A percentile compares a stretch with the other conserved stretches of the same genome.
Evolutionary conservation across 2,888 invertebrate species (phyloP).

Genomic region (Lasioglossum leucozonium): DNA sequence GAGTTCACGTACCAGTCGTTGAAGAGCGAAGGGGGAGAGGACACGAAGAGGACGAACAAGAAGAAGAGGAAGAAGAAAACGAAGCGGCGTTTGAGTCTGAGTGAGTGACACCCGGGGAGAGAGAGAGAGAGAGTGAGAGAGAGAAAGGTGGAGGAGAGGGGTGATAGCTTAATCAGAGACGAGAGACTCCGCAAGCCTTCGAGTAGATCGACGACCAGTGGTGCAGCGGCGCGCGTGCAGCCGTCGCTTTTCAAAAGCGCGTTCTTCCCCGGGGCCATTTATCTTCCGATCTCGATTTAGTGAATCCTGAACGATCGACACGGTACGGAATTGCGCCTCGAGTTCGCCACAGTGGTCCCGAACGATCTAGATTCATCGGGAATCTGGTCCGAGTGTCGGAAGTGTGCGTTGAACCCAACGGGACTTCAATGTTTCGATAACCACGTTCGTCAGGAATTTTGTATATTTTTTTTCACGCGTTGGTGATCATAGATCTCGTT

Average conservation of each 20-base stretch:
- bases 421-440: background rate
- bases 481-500: background rate
- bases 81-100: background rate
- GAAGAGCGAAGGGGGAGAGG: conserved; percentile 20
- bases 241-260: conserved; percentile 19
- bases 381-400: background rate
- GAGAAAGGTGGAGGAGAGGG: conserved; percentile 60
- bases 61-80: conserved; percentile 9
- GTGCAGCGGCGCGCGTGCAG: conserved; percentile 51
- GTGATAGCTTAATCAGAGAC: conserved; percentile 61
- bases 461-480: background rate
- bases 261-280: background rate
- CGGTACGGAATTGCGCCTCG: background rate
- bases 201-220: conserved; percentile 28
- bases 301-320: background rate
- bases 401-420: conserved; percentile 1
- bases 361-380: background rate
- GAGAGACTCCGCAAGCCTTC: conserved; percentile 44
- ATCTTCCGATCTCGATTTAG: background rate
- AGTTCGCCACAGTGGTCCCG: background rate
- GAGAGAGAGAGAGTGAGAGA: conserved; percentile 26
- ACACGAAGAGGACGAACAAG: conserved; percentile 23
- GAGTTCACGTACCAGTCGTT: conserved; percentile 46
- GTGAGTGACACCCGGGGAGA: background rate
- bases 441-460: background rate